These are phyloP conservation scores for Siderastrea siderea DNA, from an alignment of 92 coral and sea anemone species.

Conservation along the genomic window DNA sequence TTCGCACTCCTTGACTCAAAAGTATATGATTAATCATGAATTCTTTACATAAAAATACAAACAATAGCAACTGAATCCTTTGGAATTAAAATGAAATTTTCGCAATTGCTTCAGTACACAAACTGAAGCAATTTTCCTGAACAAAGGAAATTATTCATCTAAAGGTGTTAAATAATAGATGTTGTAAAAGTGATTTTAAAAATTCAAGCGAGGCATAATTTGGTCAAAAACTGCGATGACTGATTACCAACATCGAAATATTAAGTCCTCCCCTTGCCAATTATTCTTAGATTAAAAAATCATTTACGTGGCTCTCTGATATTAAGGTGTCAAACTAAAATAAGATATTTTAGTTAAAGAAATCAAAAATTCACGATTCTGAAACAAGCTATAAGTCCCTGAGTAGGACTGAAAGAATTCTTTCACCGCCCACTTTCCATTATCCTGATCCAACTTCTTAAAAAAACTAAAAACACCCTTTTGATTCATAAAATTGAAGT, in stretches of 20 bases:
- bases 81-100: neutral
- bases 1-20: neutral
- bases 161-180: neutral
- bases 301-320: neutral
- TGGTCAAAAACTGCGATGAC: neutral
- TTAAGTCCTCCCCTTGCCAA: neutral
- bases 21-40: neutral
- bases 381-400: no score
- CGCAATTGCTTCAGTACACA: neutral
- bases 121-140: neutral
- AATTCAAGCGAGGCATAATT: neutral
- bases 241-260: neutral
- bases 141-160: no score
- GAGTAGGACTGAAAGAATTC: no score
- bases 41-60: neutral
- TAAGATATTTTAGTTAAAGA: no score
- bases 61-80: neutral
- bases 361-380: no score
- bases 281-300: constrained; percentile 6
- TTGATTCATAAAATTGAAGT: no score
- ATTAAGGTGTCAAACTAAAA: no score
- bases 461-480: no score
- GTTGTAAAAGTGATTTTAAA: neutral
- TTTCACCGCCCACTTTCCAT: no score
- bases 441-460: no score